phyloP scores from a whole-genome alignment of 2,888 invertebrate species.

The Pantelozetes paolii region DNA sequence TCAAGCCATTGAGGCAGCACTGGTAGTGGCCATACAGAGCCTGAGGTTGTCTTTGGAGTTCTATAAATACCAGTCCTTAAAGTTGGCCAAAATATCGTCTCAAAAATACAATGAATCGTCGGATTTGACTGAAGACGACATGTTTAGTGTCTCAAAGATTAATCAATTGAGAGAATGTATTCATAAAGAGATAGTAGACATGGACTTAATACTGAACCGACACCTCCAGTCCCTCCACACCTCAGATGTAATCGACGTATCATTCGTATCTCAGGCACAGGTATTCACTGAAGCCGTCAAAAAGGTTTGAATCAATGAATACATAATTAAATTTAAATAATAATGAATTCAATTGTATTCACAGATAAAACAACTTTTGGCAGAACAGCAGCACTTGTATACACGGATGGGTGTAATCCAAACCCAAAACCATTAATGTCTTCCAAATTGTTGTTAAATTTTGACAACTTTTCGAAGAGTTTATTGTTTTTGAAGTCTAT shows the following conservation, averaged over 20 bases:
- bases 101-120: slow-evolving; percentile 15
- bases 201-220: slow-evolving; percentile 10
- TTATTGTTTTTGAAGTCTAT: not conserved
- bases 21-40: slow-evolving; percentile 34
- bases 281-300: slow-evolving; percentile 24
- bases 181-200: slow-evolving; percentile 23
- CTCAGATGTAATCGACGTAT: not conserved
- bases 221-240: not conserved
- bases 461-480: too few species aligned
- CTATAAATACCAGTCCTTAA: slow-evolving; percentile 18
- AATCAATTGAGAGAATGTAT: slow-evolving; percentile 25
- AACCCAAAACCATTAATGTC: not conserved
- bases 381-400: slow-evolving; percentile 21
- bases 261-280: slow-evolving; percentile 30
- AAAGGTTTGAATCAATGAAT: not conserved
- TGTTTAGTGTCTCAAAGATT: not conserved
- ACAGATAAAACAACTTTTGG: slow-evolving; percentile 14
- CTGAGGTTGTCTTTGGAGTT: slow-evolving; percentile 33
- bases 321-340: too few species aligned
- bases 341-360: not conserved
- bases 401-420: not conserved
- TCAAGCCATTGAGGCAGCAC: slow-evolving; percentile 26
- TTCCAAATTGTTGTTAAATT: not conserved
- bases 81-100: slow-evolving; percentile 15
- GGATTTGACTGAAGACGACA: not conserved